phyloP scores from a whole-genome alignment of 2,113 vertebrate species.

The Thermophis baileyi region DNA sequence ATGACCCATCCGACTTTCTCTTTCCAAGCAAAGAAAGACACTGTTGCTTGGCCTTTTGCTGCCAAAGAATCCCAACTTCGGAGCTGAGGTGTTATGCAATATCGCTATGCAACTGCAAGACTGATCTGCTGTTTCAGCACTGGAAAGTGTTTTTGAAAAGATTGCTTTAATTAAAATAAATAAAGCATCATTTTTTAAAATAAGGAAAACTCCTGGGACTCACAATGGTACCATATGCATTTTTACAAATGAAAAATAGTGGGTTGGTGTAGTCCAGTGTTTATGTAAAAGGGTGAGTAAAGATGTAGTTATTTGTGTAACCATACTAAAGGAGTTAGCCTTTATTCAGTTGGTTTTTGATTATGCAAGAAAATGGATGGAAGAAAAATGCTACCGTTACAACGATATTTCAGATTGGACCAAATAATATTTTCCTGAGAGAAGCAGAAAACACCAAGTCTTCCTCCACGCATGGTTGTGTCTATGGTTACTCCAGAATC shows the following conservation, averaged over 20 bases:
- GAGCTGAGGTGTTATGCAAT: neutral
- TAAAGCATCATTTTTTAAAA: neutral
- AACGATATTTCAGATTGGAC: conserved; percentile 97
- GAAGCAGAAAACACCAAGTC: conserved; percentile 99
- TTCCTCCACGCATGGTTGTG: conserved; percentile 95
- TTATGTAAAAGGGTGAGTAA: neutral
- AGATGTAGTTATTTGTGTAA: neutral
- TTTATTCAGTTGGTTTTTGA: neutral
- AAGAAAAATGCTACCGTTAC: conserved; percentile 83
- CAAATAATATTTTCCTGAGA: conserved; percentile 99
- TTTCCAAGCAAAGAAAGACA: neutral
- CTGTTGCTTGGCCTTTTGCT: neutral
- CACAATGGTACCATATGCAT: neutral
- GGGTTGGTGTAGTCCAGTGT: neutral
- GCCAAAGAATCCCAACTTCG: neutral
- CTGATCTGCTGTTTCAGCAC: neutral
- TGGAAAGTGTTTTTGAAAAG: neutral
- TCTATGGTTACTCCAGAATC: conserved; percentile 92
- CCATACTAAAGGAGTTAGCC: neutral
- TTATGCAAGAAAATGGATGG: neutral
- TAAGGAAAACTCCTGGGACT: neutral
- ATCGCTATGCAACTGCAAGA: neutral
- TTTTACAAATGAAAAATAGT: neutral
- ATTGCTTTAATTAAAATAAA: neutral
- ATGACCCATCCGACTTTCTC: neutral